Evolutionary conservation across 2,113 vertebrate genomes (phyloP).

Genomic region (Climacteris rufus): DNA sequence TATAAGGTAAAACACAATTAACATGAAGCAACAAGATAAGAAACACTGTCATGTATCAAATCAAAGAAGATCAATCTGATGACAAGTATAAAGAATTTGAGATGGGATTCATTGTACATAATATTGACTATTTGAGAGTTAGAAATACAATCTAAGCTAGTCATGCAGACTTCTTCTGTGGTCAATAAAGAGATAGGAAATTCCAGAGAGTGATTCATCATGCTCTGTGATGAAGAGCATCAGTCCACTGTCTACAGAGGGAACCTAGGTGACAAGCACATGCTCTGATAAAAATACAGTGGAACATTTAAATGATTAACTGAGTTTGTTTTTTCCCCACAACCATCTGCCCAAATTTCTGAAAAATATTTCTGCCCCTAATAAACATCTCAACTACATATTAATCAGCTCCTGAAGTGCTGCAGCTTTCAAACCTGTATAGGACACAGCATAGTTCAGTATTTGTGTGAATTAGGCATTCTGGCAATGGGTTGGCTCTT

Average conservation of each 20-base stretch:
- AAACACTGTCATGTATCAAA: not conserved
- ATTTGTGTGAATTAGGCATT: not conserved
- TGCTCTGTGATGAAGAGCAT: not conserved
- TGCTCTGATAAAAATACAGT: not conserved
- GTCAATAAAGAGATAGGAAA: not conserved
- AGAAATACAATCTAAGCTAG: not conserved
- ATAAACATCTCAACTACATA: not conserved
- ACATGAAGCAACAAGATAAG: not conserved
- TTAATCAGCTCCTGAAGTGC: not conserved
- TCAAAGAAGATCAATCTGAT: not conserved
- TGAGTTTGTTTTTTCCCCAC: not conserved
- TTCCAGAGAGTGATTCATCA: not conserved
- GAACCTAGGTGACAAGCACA: not conserved
- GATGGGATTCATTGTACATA: not conserved
- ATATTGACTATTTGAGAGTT: not conserved
- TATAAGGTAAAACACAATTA: not conserved
- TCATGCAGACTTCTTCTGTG: not conserved
- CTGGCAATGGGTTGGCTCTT: not conserved
- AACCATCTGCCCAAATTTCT: not conserved
- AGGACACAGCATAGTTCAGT: not conserved
- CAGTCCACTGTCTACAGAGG: not conserved
- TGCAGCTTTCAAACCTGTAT: not conserved
- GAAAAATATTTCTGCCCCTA: not conserved
- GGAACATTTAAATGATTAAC: not conserved
- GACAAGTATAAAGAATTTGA: not conserved